Conservation (phyloP, 2,888 invertebrate species). For the Caenorhabditis sp. region DNA sequence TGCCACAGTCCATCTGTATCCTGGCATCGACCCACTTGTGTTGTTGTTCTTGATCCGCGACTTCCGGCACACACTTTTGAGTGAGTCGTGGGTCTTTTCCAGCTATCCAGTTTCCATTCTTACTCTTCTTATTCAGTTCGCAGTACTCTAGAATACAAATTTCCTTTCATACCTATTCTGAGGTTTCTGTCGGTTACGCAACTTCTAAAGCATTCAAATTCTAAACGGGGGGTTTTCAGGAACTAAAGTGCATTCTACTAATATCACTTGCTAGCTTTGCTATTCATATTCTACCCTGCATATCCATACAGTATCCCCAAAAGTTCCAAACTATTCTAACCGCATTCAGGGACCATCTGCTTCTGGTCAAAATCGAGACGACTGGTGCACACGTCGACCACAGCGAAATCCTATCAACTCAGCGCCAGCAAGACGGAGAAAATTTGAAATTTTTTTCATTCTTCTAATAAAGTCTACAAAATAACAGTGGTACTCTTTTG, state of each 20-base stretch:
- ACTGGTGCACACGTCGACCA: not conserved
- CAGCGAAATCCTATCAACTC: conserved; percentile 21
- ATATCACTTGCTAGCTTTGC: not conserved
- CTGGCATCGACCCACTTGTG: conserved; percentile 55
- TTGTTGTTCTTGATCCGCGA: conserved; percentile 42
- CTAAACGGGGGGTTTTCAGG: too few relatives aligned
- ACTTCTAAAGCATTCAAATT: too few relatives aligned
- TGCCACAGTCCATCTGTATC: conserved; percentile 46
- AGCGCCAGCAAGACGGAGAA: conserved; percentile 24
- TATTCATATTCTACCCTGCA: too few relatives aligned
- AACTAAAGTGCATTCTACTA: not conserved
- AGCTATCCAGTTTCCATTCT: too few relatives aligned
- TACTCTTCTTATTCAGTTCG: too few relatives aligned
- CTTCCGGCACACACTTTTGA: conserved; percentile 33
- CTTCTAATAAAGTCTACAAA: not conserved
- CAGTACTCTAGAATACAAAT: too few relatives aligned
- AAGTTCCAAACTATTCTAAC: too few relatives aligned
- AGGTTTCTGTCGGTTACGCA: too few relatives aligned
- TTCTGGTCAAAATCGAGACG: not conserved
- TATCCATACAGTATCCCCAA: too few relatives aligned
- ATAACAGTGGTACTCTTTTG: not conserved
- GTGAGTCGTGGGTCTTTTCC: conserved; percentile 13
- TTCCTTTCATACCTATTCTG: too few relatives aligned
- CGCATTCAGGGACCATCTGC: conserved; percentile 7
- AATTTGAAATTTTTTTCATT: not conserved